phyloP scores from a whole-genome alignment of 37 sponge, comb jelly and placozoan genomes.

The Ianthella basta region DNA sequence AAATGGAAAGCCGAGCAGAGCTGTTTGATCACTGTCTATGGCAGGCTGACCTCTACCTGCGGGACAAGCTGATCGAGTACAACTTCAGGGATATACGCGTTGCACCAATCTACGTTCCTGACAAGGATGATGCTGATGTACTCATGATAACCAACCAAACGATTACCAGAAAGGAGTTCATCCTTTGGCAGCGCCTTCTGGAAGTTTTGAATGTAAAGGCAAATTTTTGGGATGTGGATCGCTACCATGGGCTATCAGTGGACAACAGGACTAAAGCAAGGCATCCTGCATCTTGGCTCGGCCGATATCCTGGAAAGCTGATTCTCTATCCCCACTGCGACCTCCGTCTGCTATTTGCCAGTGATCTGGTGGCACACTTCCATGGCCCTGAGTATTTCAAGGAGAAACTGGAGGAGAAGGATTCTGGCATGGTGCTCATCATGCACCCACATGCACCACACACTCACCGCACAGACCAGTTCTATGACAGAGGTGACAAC shows the following conservation, averaged over 20 bases:
- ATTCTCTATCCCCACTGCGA: conserved; percentile 46
- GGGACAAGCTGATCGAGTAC: conserved; percentile 79
- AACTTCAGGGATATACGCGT: conserved; percentile 49
- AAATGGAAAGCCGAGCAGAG: conserved; percentile 46
- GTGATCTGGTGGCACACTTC: conserved; percentile 32
- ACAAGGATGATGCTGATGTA: conserved; percentile 27
- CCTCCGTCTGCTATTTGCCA: not conserved
- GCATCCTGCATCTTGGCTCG: conserved; percentile 26
- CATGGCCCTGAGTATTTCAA: not conserved
- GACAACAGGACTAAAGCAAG: not conserved
- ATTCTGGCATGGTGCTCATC: conserved; percentile 43
- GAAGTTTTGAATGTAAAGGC: conserved; percentile 41
- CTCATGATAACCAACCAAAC: conserved; percentile 57
- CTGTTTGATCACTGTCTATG: conserved; percentile 59
- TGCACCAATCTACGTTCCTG: conserved; percentile 52
- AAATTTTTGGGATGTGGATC: conserved; percentile 69
- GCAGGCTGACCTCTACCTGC: conserved; percentile 70
- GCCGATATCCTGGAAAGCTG: conserved; percentile 25
- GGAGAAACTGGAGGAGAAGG: not conserved
- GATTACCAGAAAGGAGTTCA: conserved; percentile 45
- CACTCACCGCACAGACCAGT: not conserved
- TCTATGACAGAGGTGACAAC: not conserved
- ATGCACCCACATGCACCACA: not conserved
- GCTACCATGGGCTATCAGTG: conserved; percentile 27
- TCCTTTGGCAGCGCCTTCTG: conserved; percentile 69